phyloP scores from a whole-genome alignment of 2,797 vertebrate species.

The Borostomias antarcticus region DNA sequence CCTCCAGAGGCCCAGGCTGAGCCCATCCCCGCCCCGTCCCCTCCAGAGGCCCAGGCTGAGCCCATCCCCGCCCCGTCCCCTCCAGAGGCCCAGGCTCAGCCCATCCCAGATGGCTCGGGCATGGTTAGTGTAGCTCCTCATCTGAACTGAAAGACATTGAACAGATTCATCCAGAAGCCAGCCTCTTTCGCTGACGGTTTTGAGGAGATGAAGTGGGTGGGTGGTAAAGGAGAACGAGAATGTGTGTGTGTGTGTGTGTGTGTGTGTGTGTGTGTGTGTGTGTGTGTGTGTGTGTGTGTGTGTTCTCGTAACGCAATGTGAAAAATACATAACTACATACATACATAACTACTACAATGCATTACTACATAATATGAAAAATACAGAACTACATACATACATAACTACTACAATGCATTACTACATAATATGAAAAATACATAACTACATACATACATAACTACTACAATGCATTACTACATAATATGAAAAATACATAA shows the following conservation, averaged over 20 bases:
- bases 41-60: background rate
- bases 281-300: conserved; percentile 22
- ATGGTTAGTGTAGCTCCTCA: conserved; percentile 91
- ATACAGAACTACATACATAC: too few relatives aligned
- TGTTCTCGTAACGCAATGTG: too few relatives aligned
- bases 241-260: conserved; percentile 32
- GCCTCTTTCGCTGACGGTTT: conserved; percentile 64
- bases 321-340: too few relatives aligned
- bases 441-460: too few relatives aligned
- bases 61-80: conserved; percentile 57
- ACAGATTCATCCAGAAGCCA: conserved; percentile 91
- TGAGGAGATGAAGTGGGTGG: conserved; percentile 50
- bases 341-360: too few relatives aligned
- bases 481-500: too few relatives aligned
- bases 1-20: conserved; percentile 3
- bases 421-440: too few relatives aligned
- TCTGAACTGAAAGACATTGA: conserved; percentile 93
- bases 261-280: conserved; percentile 23
- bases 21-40: conserved; percentile 69
- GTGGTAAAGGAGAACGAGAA: conserved; percentile 20
- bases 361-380: too few relatives aligned
- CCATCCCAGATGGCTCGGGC: conserved; percentile 85
- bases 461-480: too few relatives aligned
- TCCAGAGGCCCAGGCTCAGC: conserved; percentile 60
- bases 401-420: too few relatives aligned